These are phyloP conservation scores for Orbicella faveolata DNA, from an alignment of 64 coral and sea anemone species.

Conservation along the genomic window DNA sequence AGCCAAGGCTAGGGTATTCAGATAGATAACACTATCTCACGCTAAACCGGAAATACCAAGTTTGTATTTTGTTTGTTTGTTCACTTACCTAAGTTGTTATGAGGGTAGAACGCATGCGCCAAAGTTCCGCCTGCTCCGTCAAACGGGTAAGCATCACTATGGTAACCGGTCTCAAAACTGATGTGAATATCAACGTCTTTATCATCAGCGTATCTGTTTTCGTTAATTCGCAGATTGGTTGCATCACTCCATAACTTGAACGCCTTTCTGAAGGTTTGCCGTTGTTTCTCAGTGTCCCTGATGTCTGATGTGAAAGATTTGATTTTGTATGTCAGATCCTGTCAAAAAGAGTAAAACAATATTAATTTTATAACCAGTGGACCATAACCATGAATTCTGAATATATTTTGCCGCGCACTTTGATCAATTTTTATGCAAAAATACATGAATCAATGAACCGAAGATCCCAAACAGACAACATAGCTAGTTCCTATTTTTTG, in stretches of 20 bases:
- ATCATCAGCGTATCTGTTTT: neutral
- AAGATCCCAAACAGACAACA: too few species aligned
- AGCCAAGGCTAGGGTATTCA: too few species aligned
- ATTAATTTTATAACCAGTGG: neutral
- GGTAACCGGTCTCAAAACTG: slow-evolving; percentile 1
- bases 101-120: slow-evolving; percentile 67
- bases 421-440: too few species aligned
- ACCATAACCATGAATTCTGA: neutral
- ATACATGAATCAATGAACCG: too few species aligned
- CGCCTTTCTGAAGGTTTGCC: slow-evolving; percentile 41
- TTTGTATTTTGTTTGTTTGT: neutral
- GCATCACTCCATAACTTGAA: slow-evolving; percentile 44
- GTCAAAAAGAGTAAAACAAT: neutral
- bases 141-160: slow-evolving; percentile 50
- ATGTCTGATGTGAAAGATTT: slow-evolving; percentile 40
- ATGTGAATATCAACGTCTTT: slow-evolving; percentile 64
- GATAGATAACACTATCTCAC: too few species aligned
- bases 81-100: slow-evolving; percentile 45
- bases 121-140: slow-evolving; percentile 56
- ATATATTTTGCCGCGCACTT: too few species aligned
- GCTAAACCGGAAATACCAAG: too few species aligned
- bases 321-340: slow-evolving; percentile 56
- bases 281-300: neutral
- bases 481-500: too few species aligned
- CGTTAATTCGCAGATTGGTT: slow-evolving; percentile 42